A percentile compares a stretch with the other conserved stretches of the same genome.
Evolutionary conservation across 2,888 invertebrate genomes (phyloP).

Genomic region (Cerceris rybyensis): DNA sequence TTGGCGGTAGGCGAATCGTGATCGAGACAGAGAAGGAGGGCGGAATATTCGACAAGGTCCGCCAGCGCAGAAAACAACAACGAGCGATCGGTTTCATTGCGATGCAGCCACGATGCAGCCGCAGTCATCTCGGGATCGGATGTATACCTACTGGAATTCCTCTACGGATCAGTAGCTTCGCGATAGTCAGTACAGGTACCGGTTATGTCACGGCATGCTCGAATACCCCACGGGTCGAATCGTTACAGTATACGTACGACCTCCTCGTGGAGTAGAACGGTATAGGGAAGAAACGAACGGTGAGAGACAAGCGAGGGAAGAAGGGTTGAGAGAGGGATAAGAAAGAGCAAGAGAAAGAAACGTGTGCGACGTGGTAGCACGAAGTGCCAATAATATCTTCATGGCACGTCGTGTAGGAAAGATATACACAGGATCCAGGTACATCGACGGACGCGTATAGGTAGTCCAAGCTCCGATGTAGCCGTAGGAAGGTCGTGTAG

Average conservation of each 20-base stretch:
- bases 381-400: slow-evolving; percentile 68
- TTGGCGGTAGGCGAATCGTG: slow-evolving; percentile 44
- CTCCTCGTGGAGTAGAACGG: slow-evolving; percentile 31
- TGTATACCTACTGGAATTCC: slow-evolving; percentile 60
- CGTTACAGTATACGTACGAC: slow-evolving; percentile 51
- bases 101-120: slow-evolving; percentile 42
- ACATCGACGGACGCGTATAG: slow-evolving; percentile 46
- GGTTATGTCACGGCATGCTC: slow-evolving; percentile 66
- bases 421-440: slow-evolving; percentile 54
- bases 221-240: slow-evolving; percentile 63
- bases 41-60: slow-evolving; percentile 60
- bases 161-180: slow-evolving; percentile 66
- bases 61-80: slow-evolving; percentile 51
- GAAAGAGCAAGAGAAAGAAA: neutral
- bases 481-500: neutral
- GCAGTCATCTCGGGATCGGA: slow-evolving; percentile 56
- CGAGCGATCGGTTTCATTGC: slow-evolving; percentile 55
- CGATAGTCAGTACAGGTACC: slow-evolving; percentile 64
- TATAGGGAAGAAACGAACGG: slow-evolving; percentile 8
- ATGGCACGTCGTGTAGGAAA: slow-evolving; percentile 60
- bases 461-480: slow-evolving; percentile 26
- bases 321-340: no score
- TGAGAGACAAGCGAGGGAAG: no score
- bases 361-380: slow-evolving; percentile 53
- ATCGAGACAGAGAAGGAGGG: slow-evolving; percentile 49